A percentile compares a stretch with the other conserved stretches of the same genome.
Conservation (phyloP, 2,113 vertebrate genomes). For the Megaptera novaeangliae region DNA sequence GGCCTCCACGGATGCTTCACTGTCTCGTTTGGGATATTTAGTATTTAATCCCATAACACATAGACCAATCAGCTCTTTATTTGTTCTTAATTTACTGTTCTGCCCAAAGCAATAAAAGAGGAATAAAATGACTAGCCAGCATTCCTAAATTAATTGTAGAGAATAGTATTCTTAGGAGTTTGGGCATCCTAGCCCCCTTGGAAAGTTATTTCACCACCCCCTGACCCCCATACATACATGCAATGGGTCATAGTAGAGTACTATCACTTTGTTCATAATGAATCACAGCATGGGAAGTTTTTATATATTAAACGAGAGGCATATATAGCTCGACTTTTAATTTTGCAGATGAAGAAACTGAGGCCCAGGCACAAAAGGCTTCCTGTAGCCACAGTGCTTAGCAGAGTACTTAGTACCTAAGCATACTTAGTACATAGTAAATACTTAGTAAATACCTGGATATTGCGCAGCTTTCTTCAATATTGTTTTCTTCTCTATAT, state of each 20-base stretch:
- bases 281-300: background rate
- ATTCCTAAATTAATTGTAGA: background rate
- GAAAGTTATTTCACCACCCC: background rate
- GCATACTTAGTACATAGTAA: background rate
- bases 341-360: constrained; percentile 25
- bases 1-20: background rate
- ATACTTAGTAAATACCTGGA: background rate
- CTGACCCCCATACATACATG: background rate
- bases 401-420: background rate
- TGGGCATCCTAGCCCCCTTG: background rate
- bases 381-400: background rate
- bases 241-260: background rate
- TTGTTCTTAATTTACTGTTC: constrained; percentile 26
- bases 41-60: background rate
- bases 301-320: background rate
- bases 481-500: background rate
- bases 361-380: background rate
- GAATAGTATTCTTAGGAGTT: constrained; percentile 5
- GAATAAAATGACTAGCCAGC: background rate
- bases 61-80: background rate
- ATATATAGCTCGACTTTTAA: background rate
- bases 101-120: background rate
- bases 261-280: background rate
- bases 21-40: constrained; percentile 5
- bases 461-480: background rate